Evolutionary conservation across 1,140 invertebrate species (phyloP), one percentile per base, ranked within the genome.

Genomic region (Drosophila novamexicana): DNA sequence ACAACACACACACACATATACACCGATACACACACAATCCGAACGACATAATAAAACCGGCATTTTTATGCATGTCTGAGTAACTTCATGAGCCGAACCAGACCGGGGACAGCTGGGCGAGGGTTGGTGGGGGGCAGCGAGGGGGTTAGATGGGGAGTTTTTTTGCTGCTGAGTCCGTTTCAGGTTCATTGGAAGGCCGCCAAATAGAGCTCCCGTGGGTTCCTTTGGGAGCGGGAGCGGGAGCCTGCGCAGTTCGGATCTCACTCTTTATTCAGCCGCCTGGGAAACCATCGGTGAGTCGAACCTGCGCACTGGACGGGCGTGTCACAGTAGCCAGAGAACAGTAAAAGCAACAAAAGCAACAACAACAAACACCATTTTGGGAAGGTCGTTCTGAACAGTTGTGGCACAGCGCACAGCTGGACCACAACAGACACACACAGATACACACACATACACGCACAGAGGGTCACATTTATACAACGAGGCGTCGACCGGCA

Each of bases 61-160:
- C 83, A 89, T 89, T 88, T 86, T 88, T 88, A 88, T 88, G 83
- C 83, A 88, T 88, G 83, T 89, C 83, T 88, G 84, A 88, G 83
- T 88, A 88, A 88, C 84, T 88, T 80, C 84, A 88, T 89, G 83
- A 83, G 84, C 76, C 83, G 78, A 65, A 63, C 82, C 83, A 82
- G 76, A 76, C 71, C 68, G 39, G 45, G 45, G 42, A 9, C 36
- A 29, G 53, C 40, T 40, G 36, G n/a, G 29, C 42, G 42, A 42
- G 39, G 6, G 9, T 16, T 8, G 14, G 7, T 22, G 63, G 16
- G 29, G 32, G 36, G 22, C 4, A 39, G 12, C 16, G 22, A 32
- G 54, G 9, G 36, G 18, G 47, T 9, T 36, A 40, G 58, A 61
- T 12, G 32, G 37, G 57, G 10, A 47, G 70, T 34, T 32, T 16